Evolutionary conservation across 2,797 vertebrate species (phyloP).

Genomic region (Fundulus diaphanus): DNA sequence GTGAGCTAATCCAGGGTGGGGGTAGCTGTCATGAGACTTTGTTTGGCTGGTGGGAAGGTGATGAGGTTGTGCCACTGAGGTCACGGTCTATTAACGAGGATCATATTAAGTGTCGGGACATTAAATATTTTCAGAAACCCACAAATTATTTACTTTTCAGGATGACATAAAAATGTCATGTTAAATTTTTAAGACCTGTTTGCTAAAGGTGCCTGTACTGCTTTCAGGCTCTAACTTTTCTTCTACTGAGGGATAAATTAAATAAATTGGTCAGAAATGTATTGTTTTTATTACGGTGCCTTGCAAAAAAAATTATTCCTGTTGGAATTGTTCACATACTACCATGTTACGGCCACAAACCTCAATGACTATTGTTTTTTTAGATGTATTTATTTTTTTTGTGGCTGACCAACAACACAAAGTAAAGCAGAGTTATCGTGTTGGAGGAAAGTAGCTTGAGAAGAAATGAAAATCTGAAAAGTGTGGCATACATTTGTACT

Average conservation of each 20-base stretch:
- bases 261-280: neutral
- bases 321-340: neutral
- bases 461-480: neutral
- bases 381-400: neutral
- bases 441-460: neutral
- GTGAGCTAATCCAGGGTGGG: constrained; percentile 60
- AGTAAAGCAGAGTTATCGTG: neutral
- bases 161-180: constrained; percentile 32
- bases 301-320: neutral
- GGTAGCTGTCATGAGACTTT: constrained; percentile 65
- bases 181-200: constrained; percentile 50
- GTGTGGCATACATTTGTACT: neutral
- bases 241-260: neutral
- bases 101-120: constrained; percentile 73
- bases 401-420: neutral
- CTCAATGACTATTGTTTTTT: neutral
- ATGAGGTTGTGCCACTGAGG: constrained; percentile 81
- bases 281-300: neutral
- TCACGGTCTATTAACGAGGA: constrained; percentile 53
- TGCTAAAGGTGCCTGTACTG: constrained; percentile 31
- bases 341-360: neutral
- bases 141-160: constrained; percentile 7
- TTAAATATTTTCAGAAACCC: constrained; percentile 4
- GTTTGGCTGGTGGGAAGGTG: constrained; percentile 87
- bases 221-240: neutral